Conservation (phyloP, 2,888 invertebrate species). For the Ischnus inquisitorius region DNA sequence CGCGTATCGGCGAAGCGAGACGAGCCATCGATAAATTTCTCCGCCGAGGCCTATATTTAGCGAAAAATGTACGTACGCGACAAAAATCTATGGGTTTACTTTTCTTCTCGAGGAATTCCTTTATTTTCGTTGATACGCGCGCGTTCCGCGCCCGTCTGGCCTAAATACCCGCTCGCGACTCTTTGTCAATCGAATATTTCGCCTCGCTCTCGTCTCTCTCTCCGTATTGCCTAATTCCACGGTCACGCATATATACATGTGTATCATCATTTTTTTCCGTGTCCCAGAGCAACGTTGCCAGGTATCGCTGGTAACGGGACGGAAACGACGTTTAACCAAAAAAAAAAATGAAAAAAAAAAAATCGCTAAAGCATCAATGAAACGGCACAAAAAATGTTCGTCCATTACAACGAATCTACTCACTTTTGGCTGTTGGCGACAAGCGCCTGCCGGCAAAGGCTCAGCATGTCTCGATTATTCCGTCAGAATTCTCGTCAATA, state of each 20-base stretch:
- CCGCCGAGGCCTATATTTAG: neutral
- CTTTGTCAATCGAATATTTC: constrained; percentile 31
- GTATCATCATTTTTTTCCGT: constrained; percentile 1
- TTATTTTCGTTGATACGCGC: neutral
- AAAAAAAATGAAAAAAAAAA: too few relatives aligned
- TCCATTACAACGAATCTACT: constrained; percentile 73
- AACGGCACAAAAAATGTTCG: constrained; percentile 22
- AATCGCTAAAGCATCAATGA: neutral
- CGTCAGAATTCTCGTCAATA: constrained; percentile 23
- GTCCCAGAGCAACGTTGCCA: constrained; percentile 1
- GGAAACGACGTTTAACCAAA: neutral
- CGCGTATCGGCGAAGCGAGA: neutral
- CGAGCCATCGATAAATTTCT: neutral
- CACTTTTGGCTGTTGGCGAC: constrained; percentile 83
- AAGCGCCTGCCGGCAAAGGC: constrained; percentile 80
- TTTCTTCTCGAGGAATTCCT: neutral
- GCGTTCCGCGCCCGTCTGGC: neutral
- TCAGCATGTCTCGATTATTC: constrained; percentile 78
- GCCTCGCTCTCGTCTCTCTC: constrained; percentile 13
- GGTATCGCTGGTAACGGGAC: neutral
- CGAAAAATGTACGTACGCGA: neutral
- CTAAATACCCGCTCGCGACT: neutral
- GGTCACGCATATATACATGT: neutral
- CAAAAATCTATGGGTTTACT: neutral
- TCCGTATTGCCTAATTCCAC: neutral